Base-by-base conservation (phyloP, 2,797 vertebrate species). In the Antennarius maculatus region DNA sequence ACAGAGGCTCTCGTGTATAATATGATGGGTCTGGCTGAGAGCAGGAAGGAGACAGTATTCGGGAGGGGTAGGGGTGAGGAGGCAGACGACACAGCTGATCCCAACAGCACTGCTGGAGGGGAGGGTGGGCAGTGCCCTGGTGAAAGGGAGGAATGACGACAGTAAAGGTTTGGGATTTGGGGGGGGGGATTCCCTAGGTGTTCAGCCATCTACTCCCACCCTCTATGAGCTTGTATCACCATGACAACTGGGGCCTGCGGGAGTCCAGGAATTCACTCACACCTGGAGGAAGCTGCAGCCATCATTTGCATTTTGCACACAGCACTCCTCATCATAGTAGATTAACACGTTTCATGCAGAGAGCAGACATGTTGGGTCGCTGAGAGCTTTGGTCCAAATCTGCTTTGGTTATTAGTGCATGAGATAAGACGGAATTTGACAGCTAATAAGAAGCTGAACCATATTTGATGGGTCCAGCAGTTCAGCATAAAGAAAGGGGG, bases 231-330 rank as follows among this genome's bases (percentile, higher is more conserved):
- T 84, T 51, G 54, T 67, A 84, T 94, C 92, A 88, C 93, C 92
- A 94, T 94, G 93, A 92, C 91, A 88, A 94, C 93, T 61, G 74
- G 64, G 84, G 77, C 85, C 74, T 54, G 86, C 71, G 68, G 83
- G 88, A 88, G 85, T 86, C 83, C 66, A 68, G 85, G 91, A 89
- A 89, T 86, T 88, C 89, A 91, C 85, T 90, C 60, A 75, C 86
- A 92, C 90, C 76, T 82, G 77, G 60, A 87, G 86, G 83, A 86
- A 85, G 74, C 59, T 55, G 75, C 79, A 76, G 83, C 74, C 62
- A 77, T 70, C 5, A 80, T 82, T 88, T 82, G 82, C 85, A 87
- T 90, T 83, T 89, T 77, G 77, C 79, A 74, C 74, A 71, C 72
- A 77, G 77, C 69, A 27, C 64, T 2, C 61, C 75, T 85, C 65